Evolutionary conservation across 92 coral and sea anemone genomes (phyloP), one percentile per base, ranked within the genome.

Genomic region (Epizoanthus illoricatus): DNA sequence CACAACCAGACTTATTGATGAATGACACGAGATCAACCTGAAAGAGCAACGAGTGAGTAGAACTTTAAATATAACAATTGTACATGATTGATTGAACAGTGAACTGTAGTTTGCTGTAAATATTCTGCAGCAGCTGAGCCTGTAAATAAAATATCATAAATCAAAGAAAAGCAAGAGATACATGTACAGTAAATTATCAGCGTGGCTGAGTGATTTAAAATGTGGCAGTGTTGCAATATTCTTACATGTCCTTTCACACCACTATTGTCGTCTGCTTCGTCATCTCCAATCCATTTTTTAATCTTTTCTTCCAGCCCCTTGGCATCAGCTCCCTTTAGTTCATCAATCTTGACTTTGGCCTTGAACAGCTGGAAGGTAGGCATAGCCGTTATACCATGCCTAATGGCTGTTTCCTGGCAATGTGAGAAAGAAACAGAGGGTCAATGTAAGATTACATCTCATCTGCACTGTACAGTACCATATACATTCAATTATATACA

Each of bases 201-300:
- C 2, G 36, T 1, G 36, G 36, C 36, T 1, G 36, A 28, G 36
- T 28, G 36, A 28, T 28, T 28, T 28, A 28, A 28, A 28, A 2
- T 1, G 36, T 28, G 36, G 36, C 36, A 28, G 36, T 28, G 36
- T 28, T 28, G 1, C 36, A 4, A 56, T 49, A 4, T 36, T 81
- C 99, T 94, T 68, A 96, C 99, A 96, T 96, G 92, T 54, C 99
- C 99, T 67, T 91, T 96, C 9, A 94, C 98, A 8, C 94, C 94
- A 74, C 85, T 85, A 42, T 87, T 91, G 15, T 72, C 88, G 16
- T 86, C 94, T 49, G 84, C 92, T 45, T 79, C 90, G 3, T 84
- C 92, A 17, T 95, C 94, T 36, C 98, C 99, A 45, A 91, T 91
- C 99, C 98, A 95, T 61, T 90, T 86, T 28, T 87, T 94, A 52